Conservation (phyloP, 2,888 invertebrate genomes). For the Acrobasis suavella region DNA sequence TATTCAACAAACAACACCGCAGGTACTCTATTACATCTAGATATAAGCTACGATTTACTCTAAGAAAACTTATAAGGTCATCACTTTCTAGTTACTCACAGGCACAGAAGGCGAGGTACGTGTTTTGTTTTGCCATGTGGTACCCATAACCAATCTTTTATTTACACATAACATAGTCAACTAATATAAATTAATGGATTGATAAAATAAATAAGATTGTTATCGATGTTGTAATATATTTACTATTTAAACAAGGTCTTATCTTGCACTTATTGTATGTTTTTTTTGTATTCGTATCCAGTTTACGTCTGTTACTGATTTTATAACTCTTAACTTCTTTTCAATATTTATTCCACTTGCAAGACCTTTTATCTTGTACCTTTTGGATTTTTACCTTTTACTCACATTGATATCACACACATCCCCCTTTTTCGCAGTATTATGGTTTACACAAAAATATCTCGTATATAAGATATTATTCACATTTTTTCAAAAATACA, state of each 20-base stretch:
- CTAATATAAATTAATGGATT: neutral
- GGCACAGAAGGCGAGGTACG: constrained; percentile 22
- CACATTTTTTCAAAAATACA: too few species aligned
- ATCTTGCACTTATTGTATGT: neutral
- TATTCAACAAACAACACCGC: neutral
- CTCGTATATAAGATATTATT: too few species aligned
- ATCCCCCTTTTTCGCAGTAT: neutral
- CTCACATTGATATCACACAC: neutral
- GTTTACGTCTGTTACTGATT: neutral
- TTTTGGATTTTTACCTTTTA: neutral
- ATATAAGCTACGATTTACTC: neutral
- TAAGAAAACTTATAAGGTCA: constrained; percentile 6
- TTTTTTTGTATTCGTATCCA: neutral
- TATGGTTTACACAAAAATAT: neutral
- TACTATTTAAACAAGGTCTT: neutral
- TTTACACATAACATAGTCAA: neutral
- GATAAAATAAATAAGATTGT: neutral
- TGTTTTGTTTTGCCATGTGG: constrained; percentile 4
- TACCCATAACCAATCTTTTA: constrained; percentile 1
- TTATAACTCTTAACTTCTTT: neutral
- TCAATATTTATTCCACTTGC: neutral
- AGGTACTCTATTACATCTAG: constrained; percentile 2
- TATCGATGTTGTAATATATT: constrained; percentile 4
- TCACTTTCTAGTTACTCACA: constrained; percentile 16
- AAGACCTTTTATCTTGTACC: neutral